Evolutionary conservation across 2,113 vertebrate species (phyloP), one percentile per base, ranked within the genome.

Genomic region (Calypte anna): DNA sequence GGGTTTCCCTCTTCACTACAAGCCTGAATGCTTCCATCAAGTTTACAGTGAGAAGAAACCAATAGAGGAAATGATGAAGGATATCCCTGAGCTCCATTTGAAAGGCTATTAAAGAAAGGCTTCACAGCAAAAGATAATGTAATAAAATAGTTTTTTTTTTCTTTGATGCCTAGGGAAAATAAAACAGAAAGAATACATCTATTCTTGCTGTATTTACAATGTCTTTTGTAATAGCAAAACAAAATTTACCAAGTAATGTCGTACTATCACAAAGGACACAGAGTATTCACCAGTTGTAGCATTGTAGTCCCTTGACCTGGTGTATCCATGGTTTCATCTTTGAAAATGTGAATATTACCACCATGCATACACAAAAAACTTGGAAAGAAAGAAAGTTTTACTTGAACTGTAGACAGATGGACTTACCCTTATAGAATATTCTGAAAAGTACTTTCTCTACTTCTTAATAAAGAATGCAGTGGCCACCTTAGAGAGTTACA

Each of bases 11-110:
- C 83, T 87, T 74, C 91, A 28, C 84, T 91, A 7, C 77, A 94
- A 96, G 94, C 91, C 88, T 82, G 73, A 96, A 64, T 82, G 93
- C 86, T 92, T 95, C 93, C 92, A 95, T 96, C 94, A 94, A 93
- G 81, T 91, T 94, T 95, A 94, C 81, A 87, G 78, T 70, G 82
- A 84, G 86, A 70, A 93, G 94, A 91, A 95, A 95, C 92, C 80
- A 93, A 92, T 5, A 96, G 96, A 88, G 91, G 92, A 89, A 93
- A 93, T 89, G 83, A 96, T 92, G 93, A 94, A 94, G 83, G 92
- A 82, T 87, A 70, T 91, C 96, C 93, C 93, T 79, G 78, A 76
- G 78, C 67, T 92, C 85, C 90, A 69, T 83, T 88, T 96, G 79
- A 94, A 81, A 93, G 82, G 46, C 30, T 86, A 62, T 46, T 91